Percentiles rank a stretch among this genome's conserved stretches.
phyloP scores from a whole-genome alignment of 2,113 vertebrate genomes.

The Antigone vipio region DNA sequence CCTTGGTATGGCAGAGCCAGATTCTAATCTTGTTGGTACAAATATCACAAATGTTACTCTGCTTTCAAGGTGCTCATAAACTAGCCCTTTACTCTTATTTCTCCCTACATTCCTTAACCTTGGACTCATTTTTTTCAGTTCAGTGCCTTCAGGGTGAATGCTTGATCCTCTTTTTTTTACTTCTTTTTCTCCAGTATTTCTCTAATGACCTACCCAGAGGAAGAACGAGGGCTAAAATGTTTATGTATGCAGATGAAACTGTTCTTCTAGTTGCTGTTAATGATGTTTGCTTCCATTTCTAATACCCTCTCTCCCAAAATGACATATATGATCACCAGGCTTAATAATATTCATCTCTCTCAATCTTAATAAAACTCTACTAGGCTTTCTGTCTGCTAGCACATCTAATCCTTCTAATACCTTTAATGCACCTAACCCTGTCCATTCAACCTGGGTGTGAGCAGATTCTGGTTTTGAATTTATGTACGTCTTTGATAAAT shows the following conservation, averaged over 20 bases:
- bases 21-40: neutral
- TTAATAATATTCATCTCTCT: slow-evolving; percentile 58
- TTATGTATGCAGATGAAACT: slow-evolving; percentile 41
- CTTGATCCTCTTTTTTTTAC: neutral
- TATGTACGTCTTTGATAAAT: neutral
- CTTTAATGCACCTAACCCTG: slow-evolving; percentile 20
- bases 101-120: neutral
- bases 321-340: neutral
- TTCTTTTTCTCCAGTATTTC: neutral
- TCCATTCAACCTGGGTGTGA: neutral
- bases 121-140: neutral
- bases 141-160: neutral
- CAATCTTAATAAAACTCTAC: slow-evolving; percentile 51
- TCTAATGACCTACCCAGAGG: neutral
- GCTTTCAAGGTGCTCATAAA: neutral
- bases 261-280: slow-evolving; percentile 26
- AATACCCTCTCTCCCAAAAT: slow-evolving; percentile 31
- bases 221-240: slow-evolving; percentile 19
- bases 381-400: neutral
- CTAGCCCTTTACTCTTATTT: neutral
- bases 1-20: neutral
- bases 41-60: neutral
- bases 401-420: slow-evolving; percentile 53
- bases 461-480: slow-evolving; percentile 11
- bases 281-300: slow-evolving; percentile 54